These are phyloP conservation scores for Phaenicophaeus curvirostris DNA, from an alignment of 2,797 vertebrate genomes.

Conservation along the genomic window DNA sequence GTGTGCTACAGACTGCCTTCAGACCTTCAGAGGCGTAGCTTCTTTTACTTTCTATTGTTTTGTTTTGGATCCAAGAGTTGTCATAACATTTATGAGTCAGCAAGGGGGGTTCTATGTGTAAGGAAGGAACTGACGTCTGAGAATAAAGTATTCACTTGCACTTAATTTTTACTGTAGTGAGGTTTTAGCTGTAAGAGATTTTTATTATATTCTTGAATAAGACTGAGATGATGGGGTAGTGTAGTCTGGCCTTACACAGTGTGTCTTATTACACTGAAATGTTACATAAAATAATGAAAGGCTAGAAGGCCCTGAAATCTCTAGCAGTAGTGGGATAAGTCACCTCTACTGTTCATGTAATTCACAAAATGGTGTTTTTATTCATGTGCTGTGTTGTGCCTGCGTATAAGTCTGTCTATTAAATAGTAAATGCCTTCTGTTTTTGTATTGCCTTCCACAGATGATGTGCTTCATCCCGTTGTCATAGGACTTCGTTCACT, in stretches of 20 bases:
- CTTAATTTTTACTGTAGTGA: neutral
- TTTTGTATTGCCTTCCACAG: conserved; percentile 23
- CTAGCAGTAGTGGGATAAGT: neutral
- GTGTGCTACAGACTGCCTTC: neutral
- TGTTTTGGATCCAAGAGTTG: neutral
- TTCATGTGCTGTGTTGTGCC: neutral
- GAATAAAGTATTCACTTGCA: neutral
- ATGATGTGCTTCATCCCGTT: conserved; percentile 45
- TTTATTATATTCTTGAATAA: neutral
- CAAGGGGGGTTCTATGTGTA: neutral
- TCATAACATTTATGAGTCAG: neutral
- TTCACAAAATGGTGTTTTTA: neutral
- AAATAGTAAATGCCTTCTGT: neutral
- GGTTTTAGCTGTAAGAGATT: neutral
- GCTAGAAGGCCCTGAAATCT: neutral
- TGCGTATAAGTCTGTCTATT: neutral
- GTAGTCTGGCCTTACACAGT: neutral
- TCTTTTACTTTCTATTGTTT: neutral
- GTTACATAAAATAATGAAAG: neutral
- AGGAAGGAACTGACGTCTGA: neutral
- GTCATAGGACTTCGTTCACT: conserved; percentile 19
- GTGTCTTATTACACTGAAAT: neutral
- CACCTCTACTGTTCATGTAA: neutral
- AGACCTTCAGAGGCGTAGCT: neutral
- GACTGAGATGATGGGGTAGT: neutral